A percentile compares a stretch with the other conserved stretches of the same genome.
phyloP scores from a whole-genome alignment of 23 tunicate species.

The Corella eumyota region DNA sequence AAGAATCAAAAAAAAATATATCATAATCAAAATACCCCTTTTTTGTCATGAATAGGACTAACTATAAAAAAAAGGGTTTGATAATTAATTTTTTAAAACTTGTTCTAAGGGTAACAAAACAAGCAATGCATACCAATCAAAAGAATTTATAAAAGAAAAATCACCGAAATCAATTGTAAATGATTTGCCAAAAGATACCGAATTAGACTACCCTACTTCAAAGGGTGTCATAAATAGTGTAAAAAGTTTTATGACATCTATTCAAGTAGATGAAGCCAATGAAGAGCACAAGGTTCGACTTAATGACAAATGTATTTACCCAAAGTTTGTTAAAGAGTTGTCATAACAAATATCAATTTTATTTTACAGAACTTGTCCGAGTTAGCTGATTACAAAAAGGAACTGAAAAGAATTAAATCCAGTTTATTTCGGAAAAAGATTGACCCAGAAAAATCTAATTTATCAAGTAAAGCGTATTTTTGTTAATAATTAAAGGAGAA shows the following conservation, averaged over 20 bases:
- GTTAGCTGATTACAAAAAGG: constrained; percentile 68
- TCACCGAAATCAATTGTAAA: too few species aligned
- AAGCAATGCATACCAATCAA: not conserved
- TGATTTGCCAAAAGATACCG: too few species aligned
- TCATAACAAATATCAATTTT: too few species aligned
- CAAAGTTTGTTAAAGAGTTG: too few species aligned
- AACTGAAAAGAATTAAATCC: constrained; percentile 67
- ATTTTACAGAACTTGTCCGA: constrained; percentile 45
- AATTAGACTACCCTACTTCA: constrained; percentile 7
- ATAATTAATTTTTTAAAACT: too few species aligned
- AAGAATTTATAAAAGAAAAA: too few species aligned
- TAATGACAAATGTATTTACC: too few species aligned
- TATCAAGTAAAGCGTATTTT: constrained; percentile 16
- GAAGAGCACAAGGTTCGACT: too few species aligned
- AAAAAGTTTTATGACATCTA: constrained; percentile 91
- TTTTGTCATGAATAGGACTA: too few species aligned
- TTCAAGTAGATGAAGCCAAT: constrained; percentile 42
- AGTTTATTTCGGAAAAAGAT: constrained; percentile 68
- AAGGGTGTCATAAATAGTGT: constrained; percentile 66
- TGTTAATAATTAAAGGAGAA: not conserved
- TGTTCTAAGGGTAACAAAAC: constrained; percentile 1
- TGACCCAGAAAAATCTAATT: constrained; percentile 30
- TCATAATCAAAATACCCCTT: too few species aligned
- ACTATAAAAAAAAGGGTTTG: too few species aligned
- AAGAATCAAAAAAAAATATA: too few species aligned